These are phyloP conservation scores for Eudyptes chrysolophus DNA, from an alignment of 2,113 vertebrate species.

Conservation along the genomic window DNA sequence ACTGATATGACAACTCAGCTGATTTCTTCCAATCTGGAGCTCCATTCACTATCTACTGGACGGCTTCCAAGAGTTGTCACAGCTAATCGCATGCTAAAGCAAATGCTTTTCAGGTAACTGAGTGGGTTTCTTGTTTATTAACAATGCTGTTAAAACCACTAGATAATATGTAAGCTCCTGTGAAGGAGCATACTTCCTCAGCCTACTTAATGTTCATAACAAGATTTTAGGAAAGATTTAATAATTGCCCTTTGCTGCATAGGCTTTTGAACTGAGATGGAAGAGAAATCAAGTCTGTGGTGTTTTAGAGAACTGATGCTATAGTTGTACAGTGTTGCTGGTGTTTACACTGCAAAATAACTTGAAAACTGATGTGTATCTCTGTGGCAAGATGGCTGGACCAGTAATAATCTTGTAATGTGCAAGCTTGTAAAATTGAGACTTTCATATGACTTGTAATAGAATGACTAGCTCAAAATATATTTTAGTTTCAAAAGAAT, in stretches of 20 bases:
- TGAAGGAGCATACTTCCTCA: not conserved
- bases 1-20: slow-evolving; percentile 98
- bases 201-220: accelerated
- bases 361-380: not conserved
- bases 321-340: accelerated
- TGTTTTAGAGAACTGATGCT: not conserved
- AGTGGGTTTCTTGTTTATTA: not conserved
- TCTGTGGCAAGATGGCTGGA: not conserved
- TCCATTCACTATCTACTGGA: slow-evolving; percentile 92
- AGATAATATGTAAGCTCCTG: not conserved
- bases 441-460: not conserved
- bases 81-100: slow-evolving; percentile 96
- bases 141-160: not conserved
- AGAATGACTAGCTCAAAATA: not conserved
- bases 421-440: not conserved
- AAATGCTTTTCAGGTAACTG: slow-evolving; percentile 96
- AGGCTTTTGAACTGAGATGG: not conserved
- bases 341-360: not conserved
- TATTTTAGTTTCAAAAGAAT: not conserved
- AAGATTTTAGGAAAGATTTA: not conserved
- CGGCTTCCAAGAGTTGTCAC: slow-evolving; percentile 91
- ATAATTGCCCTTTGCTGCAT: not conserved
- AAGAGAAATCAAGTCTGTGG: not conserved
- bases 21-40: slow-evolving; percentile 97
- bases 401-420: not conserved